These are phyloP conservation scores for Drosophila paracracens DNA, from an alignment of 2,888 invertebrate genomes.

Conservation along the genomic window DNA sequence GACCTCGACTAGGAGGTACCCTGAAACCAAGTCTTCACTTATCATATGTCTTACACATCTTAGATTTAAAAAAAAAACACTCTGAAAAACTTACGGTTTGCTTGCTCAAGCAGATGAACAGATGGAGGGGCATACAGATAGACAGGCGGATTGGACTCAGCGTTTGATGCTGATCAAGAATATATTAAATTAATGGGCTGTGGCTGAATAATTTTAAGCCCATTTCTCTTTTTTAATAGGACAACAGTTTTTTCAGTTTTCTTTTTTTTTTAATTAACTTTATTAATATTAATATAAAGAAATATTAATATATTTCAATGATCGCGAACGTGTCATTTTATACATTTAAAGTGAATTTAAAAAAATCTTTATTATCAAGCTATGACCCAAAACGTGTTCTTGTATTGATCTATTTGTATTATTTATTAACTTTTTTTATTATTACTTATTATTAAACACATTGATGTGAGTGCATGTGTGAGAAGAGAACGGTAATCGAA, in stretches of 20 bases:
- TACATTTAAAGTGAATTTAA: too few relatives aligned
- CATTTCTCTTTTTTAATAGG: background rate
- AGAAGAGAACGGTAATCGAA: background rate
- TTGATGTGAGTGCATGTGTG: too few relatives aligned
- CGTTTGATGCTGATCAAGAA: background rate
- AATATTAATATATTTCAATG: too few relatives aligned
- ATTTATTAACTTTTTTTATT: too few relatives aligned
- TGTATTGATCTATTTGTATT: too few relatives aligned
- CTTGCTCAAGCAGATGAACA: background rate
- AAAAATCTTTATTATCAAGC: too few relatives aligned
- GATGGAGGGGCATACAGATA: background rate
- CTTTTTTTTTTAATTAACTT: background rate
- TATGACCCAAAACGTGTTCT: too few relatives aligned
- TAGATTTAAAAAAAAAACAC: background rate
- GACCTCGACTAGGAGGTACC: background rate
- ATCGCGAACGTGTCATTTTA: too few relatives aligned
- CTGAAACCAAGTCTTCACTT: background rate
- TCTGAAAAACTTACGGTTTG: background rate
- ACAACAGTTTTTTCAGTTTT: background rate
- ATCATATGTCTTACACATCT: background rate
- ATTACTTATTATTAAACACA: too few relatives aligned
- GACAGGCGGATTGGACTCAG: background rate
- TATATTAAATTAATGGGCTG: background rate
- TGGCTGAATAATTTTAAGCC: background rate
- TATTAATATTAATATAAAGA: too few relatives aligned